A percentile compares a stretch with the other conserved stretches of the same genome.
Conservation (phyloP, 1,140 invertebrate species). For the Nymphalis io region DNA sequence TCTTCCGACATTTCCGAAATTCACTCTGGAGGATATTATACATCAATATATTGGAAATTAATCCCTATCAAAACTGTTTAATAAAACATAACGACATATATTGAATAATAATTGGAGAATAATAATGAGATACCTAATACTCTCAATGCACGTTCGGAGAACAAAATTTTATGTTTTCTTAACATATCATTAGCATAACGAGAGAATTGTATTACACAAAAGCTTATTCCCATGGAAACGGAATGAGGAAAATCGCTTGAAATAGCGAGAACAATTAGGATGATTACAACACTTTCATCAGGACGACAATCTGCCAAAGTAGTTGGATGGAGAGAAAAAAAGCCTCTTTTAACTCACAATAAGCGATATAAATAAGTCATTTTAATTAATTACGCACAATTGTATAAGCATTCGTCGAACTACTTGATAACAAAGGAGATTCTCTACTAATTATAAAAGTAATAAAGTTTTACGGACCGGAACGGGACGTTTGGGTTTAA, state of each 20-base stretch:
- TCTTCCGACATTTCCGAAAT: no score
- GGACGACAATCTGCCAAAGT: constrained; percentile 9
- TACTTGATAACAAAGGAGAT: not conserved
- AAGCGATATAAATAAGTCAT: not conserved
- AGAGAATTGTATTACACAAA: constrained; percentile 3
- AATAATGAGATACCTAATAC: no score
- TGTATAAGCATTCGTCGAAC: not conserved
- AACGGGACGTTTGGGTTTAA: no score
- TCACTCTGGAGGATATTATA: no score
- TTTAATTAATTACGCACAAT: constrained; percentile 2
- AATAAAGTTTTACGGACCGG: no score
- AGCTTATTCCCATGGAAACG: constrained; percentile 10
- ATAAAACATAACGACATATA: no score
- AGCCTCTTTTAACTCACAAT: not conserved
- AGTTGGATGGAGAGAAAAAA: constrained; percentile 2
- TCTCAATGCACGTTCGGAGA: no score
- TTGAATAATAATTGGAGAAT: no score
- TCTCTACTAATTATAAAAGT: not conserved
- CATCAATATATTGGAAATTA: no score
- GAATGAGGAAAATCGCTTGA: constrained; percentile 9
- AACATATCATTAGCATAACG: constrained; percentile 1
- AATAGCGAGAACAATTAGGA: constrained; percentile 13
- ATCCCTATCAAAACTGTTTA: no score
- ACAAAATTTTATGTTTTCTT: not conserved
- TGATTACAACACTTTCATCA: constrained; percentile 15